Percentiles rank a stretch among this genome's conserved stretches.
These are phyloP conservation scores for Stichodactyla helianthus DNA, from an alignment of 64 coral and sea anemone species.

Conservation along the genomic window DNA sequence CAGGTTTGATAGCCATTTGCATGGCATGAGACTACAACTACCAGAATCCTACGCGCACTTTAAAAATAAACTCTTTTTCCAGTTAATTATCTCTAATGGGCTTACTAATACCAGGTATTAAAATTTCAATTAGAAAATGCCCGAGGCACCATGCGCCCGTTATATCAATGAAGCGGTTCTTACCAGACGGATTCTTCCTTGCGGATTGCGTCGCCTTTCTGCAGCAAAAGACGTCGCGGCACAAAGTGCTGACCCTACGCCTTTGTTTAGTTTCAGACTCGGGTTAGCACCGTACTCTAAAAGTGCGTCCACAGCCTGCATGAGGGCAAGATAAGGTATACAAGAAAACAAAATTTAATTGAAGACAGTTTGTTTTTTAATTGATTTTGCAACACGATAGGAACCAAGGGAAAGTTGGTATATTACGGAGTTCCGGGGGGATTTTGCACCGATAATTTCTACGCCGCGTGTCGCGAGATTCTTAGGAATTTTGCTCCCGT, in stretches of 20 bases:
- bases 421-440: too few species aligned
- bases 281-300: conserved; percentile 82
- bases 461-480: too few species aligned
- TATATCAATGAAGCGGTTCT: not conserved
- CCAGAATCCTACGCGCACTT: too few species aligned
- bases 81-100: too few species aligned
- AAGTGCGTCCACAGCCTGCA: conserved; percentile 79
- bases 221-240: conserved; percentile 88
- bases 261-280: conserved; percentile 68
- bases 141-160: not conserved
- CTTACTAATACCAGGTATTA: not conserved
- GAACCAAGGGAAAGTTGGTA: too few species aligned
- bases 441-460: too few species aligned
- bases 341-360: not conserved
- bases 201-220: conserved; percentile 73
- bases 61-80: too few species aligned
- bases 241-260: conserved; percentile 89
- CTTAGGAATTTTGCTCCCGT: too few species aligned
- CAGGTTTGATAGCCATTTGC: too few species aligned
- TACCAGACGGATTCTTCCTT: conserved; percentile 85
- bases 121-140: not conserved
- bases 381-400: too few species aligned
- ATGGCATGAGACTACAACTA: too few species aligned
- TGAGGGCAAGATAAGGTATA: not conserved
- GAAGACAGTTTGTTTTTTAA: too few species aligned